Base-by-base conservation (phyloP, 2,888 invertebrate genomes). In the Lasioglossum figueresi region DNA sequence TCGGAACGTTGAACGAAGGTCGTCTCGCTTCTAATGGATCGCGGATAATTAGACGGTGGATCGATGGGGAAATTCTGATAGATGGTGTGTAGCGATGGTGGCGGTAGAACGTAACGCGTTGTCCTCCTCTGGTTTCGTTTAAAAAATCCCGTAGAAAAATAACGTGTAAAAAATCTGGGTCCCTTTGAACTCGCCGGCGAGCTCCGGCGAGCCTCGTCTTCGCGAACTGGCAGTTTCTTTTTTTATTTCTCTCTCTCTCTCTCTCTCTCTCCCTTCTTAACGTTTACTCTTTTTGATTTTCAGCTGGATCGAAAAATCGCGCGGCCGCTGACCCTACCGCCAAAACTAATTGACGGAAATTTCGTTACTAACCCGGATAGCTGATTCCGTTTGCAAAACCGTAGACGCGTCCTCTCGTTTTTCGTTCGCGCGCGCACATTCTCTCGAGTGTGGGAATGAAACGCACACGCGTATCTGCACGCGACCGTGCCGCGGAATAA, bases 141-240 rank as follows among this genome's bases (percentile, higher is more conserved):
- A 73, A 80, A 86, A 84, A 86, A 86, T 37, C 66, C 71, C 76
- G 76, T 90, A 89, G 87, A 89, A 89, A 89, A 90, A 89, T 89
- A 89, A 85, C 56, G 73, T 81, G 72, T 82, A 88, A 76, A 63
- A 89, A 88, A 88, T 90, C 71, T 90, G 85, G 85, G 88, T 89
- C 85, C 87, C 90, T 77, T 79, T 79, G 75, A 70, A 76, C 76
- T 74, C 68, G 19, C 27, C 78, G 71, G 31, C 70, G 45, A 83
- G 79, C 82, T 48, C 79, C 79, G 85, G 78, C 79, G 76, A 83
- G 68, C 48, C 80, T 70, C 76, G 63, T 78, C 74, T 75, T 40
- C 34, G 45, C 48, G 40, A 77, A 83, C 77, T 83, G 88, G 79
- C 83, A 90, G 82, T 85, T 88, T 79, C 16, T 48, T 10, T 19